A percentile compares a stretch with the other conserved stretches of the same genome.
phyloP scores from a whole-genome alignment of 1,140 invertebrate genomes.

The Oedothorax gibbosus region DNA sequence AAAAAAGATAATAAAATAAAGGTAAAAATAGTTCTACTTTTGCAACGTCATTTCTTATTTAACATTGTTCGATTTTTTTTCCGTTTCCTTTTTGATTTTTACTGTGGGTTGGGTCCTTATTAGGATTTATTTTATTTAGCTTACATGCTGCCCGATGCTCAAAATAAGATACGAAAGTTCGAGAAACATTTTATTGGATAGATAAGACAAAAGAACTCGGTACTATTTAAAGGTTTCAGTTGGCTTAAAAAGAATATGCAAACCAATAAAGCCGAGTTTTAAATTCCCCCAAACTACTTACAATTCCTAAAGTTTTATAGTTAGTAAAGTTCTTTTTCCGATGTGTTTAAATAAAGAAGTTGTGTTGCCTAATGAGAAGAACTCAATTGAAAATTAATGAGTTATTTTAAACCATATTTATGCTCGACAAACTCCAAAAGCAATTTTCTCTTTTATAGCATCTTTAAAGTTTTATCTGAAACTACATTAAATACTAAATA shows the following conservation, averaged over 20 bases:
- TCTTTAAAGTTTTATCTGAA: too few relatives aligned
- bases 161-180: constrained; percentile 13
- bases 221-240: constrained; percentile 11
- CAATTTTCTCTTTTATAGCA: too few relatives aligned
- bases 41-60: constrained; percentile 40
- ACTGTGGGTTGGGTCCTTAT: constrained; percentile 15
- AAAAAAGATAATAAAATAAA: constrained; percentile 32
- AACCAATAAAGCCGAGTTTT: neutral
- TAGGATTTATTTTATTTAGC: neutral
- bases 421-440: too few relatives aligned
- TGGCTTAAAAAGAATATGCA: neutral
- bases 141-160: neutral
- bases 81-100: neutral
- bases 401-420: too few relatives aligned
- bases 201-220: neutral
- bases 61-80: constrained; percentile 38
- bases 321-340: neutral
- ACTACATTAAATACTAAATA: too few relatives aligned
- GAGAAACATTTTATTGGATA: neutral
- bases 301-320: too few relatives aligned
- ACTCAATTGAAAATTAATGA: too few relatives aligned
- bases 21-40: constrained; percentile 26
- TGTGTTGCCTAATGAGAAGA: too few relatives aligned
- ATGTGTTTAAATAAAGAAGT: neutral
- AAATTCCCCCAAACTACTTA: too few relatives aligned